Conservation (phyloP, 2,113 vertebrate species). For the Redunca redunca region DNA sequence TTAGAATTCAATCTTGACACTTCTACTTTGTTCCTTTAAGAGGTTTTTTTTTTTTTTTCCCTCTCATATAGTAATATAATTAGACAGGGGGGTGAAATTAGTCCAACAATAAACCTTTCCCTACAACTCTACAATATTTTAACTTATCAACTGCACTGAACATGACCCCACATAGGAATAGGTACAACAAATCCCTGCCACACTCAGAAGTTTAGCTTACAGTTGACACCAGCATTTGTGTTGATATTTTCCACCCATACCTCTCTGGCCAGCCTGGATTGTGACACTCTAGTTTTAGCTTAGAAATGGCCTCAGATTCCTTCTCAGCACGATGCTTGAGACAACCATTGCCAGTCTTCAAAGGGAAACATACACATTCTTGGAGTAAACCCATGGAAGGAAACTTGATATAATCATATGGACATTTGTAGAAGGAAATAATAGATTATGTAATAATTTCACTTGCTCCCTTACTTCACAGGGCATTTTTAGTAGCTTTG, state of each 20-base stretch:
- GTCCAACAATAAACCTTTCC: not conserved
- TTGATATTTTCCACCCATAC: not conserved
- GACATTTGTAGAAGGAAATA: not conserved
- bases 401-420: not conserved
- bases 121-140: not conserved
- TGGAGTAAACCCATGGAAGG: not conserved
- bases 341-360: not conserved
- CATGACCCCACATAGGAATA: not conserved
- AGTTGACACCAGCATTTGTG: not conserved
- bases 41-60: not conserved
- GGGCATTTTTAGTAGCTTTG: conserved; percentile 2
- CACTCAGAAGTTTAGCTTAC: not conserved
- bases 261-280: not conserved
- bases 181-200: not conserved
- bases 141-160: not conserved
- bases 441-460: not conserved
- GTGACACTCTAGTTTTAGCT: not conserved
- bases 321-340: not conserved
- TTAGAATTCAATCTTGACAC: not conserved
- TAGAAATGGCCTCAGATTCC: not conserved
- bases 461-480: not conserved
- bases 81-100: not conserved
- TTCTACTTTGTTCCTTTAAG: not conserved
- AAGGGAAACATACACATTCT: not conserved
- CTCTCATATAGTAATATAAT: not conserved